Evolutionary conservation across 2,888 invertebrate species (phyloP).

Genomic region (Xylota segnis): DNA sequence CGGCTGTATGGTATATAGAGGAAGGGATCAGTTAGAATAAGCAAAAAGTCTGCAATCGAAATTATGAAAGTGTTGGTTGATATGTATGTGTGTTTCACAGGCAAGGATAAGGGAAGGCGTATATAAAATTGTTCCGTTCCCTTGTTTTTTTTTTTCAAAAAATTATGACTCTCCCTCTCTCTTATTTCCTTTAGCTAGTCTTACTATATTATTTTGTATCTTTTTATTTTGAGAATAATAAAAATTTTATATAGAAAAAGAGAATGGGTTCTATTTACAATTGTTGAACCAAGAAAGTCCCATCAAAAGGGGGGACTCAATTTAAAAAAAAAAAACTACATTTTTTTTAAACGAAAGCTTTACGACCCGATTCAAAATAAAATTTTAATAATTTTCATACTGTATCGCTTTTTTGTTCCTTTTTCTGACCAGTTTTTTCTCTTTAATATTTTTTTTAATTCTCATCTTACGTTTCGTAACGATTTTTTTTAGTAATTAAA

Average conservation of each 20-base stretch:
- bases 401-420: background rate
- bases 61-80: conserved; percentile 8
- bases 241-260: background rate
- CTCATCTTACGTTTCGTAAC: conserved; percentile 3
- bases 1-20: background rate
- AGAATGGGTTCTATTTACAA: background rate
- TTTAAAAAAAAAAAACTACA: background rate
- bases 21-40: background rate
- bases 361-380: background rate
- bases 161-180: background rate
- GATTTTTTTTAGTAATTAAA: conserved; percentile 3
- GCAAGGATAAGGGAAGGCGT: conserved; percentile 2
- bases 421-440: conserved; percentile 9
- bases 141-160: conserved; percentile 1
- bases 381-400: background rate
- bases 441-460: conserved; percentile 1
- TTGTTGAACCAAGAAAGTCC: conserved; percentile 1
- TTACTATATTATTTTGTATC: background rate
- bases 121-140: conserved; percentile 1
- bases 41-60: background rate
- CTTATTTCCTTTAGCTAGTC: background rate
- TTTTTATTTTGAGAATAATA: background rate
- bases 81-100: background rate
- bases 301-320: no score
- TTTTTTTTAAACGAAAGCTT: background rate